phyloP scores from a whole-genome alignment of 2,113 vertebrate genomes.

The Rutilus rutilus region DNA sequence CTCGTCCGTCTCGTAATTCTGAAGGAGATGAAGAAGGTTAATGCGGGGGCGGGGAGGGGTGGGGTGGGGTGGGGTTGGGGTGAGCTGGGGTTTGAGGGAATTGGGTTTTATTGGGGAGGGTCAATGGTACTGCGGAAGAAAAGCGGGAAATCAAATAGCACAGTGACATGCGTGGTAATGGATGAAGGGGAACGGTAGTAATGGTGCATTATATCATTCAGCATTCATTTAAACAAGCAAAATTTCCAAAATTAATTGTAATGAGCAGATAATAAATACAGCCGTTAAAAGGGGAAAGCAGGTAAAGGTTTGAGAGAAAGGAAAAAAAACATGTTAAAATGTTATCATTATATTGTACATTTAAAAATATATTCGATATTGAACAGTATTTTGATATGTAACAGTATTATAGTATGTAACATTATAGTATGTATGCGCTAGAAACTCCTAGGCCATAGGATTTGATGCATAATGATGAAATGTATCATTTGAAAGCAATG shows the following conservation, averaged over 20 bases:
- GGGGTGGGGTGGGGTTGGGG: constrained; percentile 47
- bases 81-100: constrained; percentile 27
- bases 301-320: constrained; percentile 68
- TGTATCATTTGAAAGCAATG: neutral
- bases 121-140: constrained; percentile 65
- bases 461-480: neutral
- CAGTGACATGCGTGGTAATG: constrained; percentile 54
- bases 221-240: constrained; percentile 38
- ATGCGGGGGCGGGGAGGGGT: constrained; percentile 54
- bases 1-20: constrained; percentile 97
- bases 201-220: constrained; percentile 48
- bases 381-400: neutral
- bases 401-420: neutral
- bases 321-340: constrained; percentile 66
- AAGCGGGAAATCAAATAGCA: constrained; percentile 44
- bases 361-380: neutral
- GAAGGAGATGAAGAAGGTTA: constrained; percentile 79
- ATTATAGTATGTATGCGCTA: neutral
- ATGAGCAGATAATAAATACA: constrained; percentile 60
- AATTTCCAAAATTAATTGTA: constrained; percentile 50
- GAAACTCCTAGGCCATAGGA: neutral
- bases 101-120: constrained; percentile 21
- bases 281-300: constrained; percentile 52
- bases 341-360: constrained; percentile 61
- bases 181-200: constrained; percentile 14